Percentiles rank a stretch among this genome's conserved stretches.
Evolutionary conservation across 2,797 vertebrate species (phyloP).

Genomic region (Fistularia commersonii): DNA sequence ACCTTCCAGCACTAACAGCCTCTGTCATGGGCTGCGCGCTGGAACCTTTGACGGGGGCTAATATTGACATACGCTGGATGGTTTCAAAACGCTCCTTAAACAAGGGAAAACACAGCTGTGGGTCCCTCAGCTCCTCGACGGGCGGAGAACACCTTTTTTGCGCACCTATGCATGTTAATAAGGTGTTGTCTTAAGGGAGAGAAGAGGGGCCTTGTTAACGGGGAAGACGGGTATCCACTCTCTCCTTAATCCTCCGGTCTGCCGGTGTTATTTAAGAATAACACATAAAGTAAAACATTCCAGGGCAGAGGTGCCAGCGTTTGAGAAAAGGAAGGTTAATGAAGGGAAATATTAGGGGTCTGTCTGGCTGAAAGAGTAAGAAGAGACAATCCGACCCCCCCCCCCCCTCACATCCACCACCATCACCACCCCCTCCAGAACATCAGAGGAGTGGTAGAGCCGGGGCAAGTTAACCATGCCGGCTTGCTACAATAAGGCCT

Average conservation of each 20-base stretch:
- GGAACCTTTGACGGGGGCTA: slow-evolving; percentile 20
- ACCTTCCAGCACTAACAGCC: slow-evolving; percentile 56
- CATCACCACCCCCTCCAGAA: slow-evolving; percentile 22
- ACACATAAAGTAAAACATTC: slow-evolving; percentile 65
- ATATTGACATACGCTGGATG: slow-evolving; percentile 57
- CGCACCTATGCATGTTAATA: slow-evolving; percentile 58
- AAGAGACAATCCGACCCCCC: slow-evolving; percentile 40
- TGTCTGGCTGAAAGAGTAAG: slow-evolving; percentile 49
- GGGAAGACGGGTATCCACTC: slow-evolving; percentile 50
- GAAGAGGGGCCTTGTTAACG: slow-evolving; percentile 20
- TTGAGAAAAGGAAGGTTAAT: slow-evolving; percentile 72
- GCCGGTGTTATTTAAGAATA: slow-evolving; percentile 68
- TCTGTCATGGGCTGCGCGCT: slow-evolving; percentile 55
- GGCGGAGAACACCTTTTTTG: slow-evolving; percentile 44
- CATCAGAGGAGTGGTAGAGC: slow-evolving; percentile 72
- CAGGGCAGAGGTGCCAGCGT: slow-evolving; percentile 71
- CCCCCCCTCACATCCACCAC: too few species aligned
- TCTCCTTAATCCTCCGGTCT: slow-evolving; percentile 47
- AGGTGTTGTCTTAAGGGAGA: slow-evolving; percentile 50
- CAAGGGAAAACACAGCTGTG: slow-evolving; percentile 49
- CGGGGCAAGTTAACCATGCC: slow-evolving; percentile 81
- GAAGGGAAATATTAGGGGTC: slow-evolving; percentile 75
- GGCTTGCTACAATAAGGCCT: slow-evolving; percentile 88
- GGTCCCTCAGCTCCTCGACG: slow-evolving; percentile 44
- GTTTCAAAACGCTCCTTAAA: slow-evolving; percentile 58